phyloP scores from a whole-genome alignment of 2,888 invertebrate species.

The Ptychoptera contaminata region DNA sequence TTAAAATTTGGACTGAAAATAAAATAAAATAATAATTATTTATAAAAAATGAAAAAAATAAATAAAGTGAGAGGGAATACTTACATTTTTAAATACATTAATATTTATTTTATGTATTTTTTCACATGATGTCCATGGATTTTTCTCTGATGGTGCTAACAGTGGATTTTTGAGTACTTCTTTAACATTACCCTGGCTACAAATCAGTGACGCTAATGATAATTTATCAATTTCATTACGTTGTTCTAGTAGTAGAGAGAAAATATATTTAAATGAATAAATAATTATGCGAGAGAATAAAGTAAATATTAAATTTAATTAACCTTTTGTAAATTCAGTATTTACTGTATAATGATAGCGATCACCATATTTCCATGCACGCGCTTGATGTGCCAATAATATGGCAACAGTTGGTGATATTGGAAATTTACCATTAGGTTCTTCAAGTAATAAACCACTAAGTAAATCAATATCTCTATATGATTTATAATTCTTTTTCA shows the following conservation, averaged over 20 bases:
- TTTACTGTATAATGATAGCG: constrained; percentile 58
- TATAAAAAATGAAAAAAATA: no score
- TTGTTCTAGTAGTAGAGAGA: no score
- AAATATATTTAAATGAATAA: no score
- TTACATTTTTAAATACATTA: no score
- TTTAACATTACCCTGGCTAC: constrained; percentile 49
- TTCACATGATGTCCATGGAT: not conserved
- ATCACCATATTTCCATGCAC: constrained; percentile 52
- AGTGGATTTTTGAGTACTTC: constrained; percentile 18
- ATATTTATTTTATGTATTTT: no score
- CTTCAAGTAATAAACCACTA: constrained; percentile 54
- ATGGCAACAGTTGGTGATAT: constrained; percentile 30
- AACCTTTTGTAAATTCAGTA: constrained; percentile 16
- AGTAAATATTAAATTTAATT: constrained; percentile 25
- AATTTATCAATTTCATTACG: constrained; percentile 41
- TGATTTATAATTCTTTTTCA: constrained; percentile 21
- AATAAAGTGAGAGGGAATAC: no score
- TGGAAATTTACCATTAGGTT: constrained; percentile 24
- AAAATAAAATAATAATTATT: no score
- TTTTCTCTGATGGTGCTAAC: not conserved
- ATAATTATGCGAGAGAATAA: no score
- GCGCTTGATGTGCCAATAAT: constrained; percentile 55
- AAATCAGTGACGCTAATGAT: constrained; percentile 43
- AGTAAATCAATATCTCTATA: constrained; percentile 54
- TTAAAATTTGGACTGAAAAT: no score